Evolutionary conservation across 1,140 invertebrate species (phyloP).

Genomic region (Tenebrio molitor): DNA sequence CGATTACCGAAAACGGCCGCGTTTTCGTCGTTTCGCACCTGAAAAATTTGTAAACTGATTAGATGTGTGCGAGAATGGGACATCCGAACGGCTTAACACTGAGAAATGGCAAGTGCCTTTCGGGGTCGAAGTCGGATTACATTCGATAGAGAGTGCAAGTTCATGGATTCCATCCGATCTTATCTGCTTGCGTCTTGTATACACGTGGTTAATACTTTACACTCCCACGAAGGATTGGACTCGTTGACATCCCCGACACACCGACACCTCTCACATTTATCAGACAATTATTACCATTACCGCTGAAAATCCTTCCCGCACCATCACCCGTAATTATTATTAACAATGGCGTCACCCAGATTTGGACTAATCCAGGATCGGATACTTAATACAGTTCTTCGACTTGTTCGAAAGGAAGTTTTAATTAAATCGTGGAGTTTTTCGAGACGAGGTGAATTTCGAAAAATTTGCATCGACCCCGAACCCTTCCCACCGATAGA

Average conservation of each 20-base stretch:
- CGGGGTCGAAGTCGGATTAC: conserved; percentile 58
- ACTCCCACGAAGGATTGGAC: conserved; percentile 57
- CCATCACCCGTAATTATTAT: too few species aligned
- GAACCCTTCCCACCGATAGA: not conserved
- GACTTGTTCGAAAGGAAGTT: conserved; percentile 10
- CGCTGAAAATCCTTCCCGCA: too few species aligned
- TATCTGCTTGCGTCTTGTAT: conserved; percentile 53
- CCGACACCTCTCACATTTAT: not conserved
- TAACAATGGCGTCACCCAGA: too few species aligned
- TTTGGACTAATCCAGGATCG: conserved; percentile 16
- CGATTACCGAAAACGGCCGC: not conserved
- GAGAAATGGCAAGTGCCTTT: conserved; percentile 60
- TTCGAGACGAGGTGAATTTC: conserved; percentile 21
- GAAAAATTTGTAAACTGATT: conserved; percentile 41
- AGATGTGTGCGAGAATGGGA: conserved; percentile 36
- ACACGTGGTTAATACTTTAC: conserved; percentile 58
- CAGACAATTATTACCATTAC: not conserved
- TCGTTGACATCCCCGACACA: conserved; percentile 14
- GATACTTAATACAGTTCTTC: conserved; percentile 9
- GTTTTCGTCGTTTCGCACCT: conserved; percentile 17
- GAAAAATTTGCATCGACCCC: conserved; percentile 40
- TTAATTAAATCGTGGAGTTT: conserved; percentile 43
- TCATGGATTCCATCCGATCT: conserved; percentile 53
- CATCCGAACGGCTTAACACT: conserved; percentile 51
- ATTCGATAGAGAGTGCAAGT: conserved; percentile 60